phyloP scores from a whole-genome alignment of 1,140 invertebrate genomes.

The Tachypleus tridentatus region DNA sequence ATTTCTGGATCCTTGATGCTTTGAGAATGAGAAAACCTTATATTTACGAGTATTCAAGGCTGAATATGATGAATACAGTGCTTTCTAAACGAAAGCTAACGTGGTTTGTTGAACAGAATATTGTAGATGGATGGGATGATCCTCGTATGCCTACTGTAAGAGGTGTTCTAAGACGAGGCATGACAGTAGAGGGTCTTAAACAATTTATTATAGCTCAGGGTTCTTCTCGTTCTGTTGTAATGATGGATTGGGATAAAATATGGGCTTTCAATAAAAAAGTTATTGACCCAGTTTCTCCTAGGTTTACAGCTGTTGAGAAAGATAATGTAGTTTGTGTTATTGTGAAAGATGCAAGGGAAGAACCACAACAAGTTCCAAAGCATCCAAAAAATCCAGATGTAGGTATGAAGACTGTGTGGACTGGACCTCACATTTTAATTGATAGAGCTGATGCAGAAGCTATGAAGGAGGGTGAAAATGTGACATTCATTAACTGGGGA shows the following conservation, averaged over 20 bases:
- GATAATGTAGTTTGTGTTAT: conserved; percentile 54
- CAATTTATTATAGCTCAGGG: conserved; percentile 98
- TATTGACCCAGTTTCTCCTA: conserved; percentile 79
- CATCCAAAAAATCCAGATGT: conserved; percentile 87
- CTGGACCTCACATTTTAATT: conserved; percentile 62
- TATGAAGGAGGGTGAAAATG: conserved; percentile 77
- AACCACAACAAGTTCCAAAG: conserved; percentile 52
- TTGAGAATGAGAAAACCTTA: conserved; percentile 75
- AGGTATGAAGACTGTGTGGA: conserved; percentile 72
- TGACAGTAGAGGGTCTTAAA: conserved; percentile 93
- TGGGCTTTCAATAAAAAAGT: conserved; percentile 99
- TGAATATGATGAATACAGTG: conserved; percentile 97
- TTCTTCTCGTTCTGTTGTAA: conserved; percentile 89
- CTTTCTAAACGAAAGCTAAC: conserved; percentile 94
- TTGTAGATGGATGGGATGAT: conserved; percentile 98
- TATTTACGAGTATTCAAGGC: conserved; percentile 89
- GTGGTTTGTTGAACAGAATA: conserved; percentile 87
- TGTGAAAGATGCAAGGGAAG: conserved; percentile 50
- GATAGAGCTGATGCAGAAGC: conserved; percentile 77
- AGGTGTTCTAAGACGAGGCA: conserved; percentile 84
- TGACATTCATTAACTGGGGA: conserved; percentile 98
- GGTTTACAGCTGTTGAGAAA: conserved; percentile 74
- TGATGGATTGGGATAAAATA: conserved; percentile 99
- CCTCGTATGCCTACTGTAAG: conserved; percentile 96
- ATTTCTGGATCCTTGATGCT: conserved; percentile 90